These are phyloP conservation scores for Champsocephalus gunnari DNA, from an alignment of 2,797 vertebrate genomes.

Conservation along the genomic window DNA sequence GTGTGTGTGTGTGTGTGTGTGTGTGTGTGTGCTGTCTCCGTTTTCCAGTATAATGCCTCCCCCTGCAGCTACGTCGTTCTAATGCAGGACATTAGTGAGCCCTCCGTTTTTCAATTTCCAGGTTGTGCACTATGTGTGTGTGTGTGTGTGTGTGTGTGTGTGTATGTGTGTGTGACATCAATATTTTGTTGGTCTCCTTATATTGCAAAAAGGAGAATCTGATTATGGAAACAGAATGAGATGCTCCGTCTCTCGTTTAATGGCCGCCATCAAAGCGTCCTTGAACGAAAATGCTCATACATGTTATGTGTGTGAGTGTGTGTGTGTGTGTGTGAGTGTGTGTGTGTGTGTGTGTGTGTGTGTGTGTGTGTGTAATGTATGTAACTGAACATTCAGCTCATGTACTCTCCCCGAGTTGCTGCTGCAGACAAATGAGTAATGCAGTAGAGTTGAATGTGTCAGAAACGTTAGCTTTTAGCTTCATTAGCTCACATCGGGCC, in stretches of 20 bases:
- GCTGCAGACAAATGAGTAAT: not conserved
- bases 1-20: not conserved
- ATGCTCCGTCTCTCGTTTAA: slow-evolving; percentile 17
- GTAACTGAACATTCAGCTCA: not conserved
- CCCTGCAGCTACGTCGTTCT: slow-evolving; percentile 40
- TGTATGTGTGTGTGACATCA: slow-evolving; percentile 12
- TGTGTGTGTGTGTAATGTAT: not conserved
- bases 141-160: slow-evolving; percentile 19
- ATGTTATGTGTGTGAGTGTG: not conserved
- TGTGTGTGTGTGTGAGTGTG: not conserved
- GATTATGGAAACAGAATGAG: slow-evolving; percentile 14
- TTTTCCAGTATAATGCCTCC: slow-evolving; percentile 47
- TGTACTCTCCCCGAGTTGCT: not conserved
- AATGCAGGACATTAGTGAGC: slow-evolving; percentile 44
- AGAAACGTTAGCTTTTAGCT: not conserved
- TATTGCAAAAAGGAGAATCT: slow-evolving; percentile 19
- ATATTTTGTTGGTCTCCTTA: slow-evolving; percentile 4
- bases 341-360: not conserved
- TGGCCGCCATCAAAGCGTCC: slow-evolving; percentile 21
- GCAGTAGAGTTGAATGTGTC: not conserved
- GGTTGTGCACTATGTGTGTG: not conserved
- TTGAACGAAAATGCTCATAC: slow-evolving; percentile 12
- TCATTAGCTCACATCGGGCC: not conserved
- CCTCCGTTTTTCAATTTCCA: slow-evolving; percentile 14
- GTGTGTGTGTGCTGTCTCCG: slow-evolving; percentile 13